Conservation (phyloP, 2,888 invertebrate species). For the Eudiplozoon nipponicum region DNA sequence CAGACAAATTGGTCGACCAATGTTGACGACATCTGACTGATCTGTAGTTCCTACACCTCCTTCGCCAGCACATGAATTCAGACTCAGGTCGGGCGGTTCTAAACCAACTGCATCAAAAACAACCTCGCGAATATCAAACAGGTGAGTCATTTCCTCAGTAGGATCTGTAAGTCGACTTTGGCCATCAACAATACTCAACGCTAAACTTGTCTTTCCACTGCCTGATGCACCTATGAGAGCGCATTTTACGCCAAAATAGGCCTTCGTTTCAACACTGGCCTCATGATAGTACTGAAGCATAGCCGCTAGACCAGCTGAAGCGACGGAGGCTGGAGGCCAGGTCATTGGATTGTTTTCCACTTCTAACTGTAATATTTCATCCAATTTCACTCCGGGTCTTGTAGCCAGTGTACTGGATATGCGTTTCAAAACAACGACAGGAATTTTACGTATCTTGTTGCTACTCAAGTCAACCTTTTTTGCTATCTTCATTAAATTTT, state of each 20-base stretch:
- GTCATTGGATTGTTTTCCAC: conserved; percentile 22
- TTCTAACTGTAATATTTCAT: no score
- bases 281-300: conserved; percentile 24
- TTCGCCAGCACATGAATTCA: no score
- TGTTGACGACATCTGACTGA: no score
- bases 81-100: no score
- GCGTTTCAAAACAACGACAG: conserved; percentile 2
- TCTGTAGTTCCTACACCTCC: no score
- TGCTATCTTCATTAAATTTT: conserved; percentile 22
- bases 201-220: conserved; percentile 22
- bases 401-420: conserved; percentile 9
- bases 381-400: conserved; percentile 20
- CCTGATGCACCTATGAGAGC: conserved; percentile 20
- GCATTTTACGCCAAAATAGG: conserved; percentile 21
- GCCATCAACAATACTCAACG: conserved; percentile 23
- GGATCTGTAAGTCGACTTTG: conserved; percentile 22
- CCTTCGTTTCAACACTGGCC: conserved; percentile 20
- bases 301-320: conserved; percentile 21
- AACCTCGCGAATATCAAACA: conserved; percentile 20
- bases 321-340: conserved; percentile 22
- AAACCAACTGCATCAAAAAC: conserved; percentile 20
- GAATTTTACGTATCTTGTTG: conserved; percentile 20
- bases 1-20: conserved; percentile 19
- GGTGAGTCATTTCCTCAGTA: conserved; percentile 20
- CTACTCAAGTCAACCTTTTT: conserved; percentile 21